These are phyloP conservation scores for Cheirogaleus major DNA, from an alignment of 2,797 vertebrate genomes.

Conservation along the genomic window DNA sequence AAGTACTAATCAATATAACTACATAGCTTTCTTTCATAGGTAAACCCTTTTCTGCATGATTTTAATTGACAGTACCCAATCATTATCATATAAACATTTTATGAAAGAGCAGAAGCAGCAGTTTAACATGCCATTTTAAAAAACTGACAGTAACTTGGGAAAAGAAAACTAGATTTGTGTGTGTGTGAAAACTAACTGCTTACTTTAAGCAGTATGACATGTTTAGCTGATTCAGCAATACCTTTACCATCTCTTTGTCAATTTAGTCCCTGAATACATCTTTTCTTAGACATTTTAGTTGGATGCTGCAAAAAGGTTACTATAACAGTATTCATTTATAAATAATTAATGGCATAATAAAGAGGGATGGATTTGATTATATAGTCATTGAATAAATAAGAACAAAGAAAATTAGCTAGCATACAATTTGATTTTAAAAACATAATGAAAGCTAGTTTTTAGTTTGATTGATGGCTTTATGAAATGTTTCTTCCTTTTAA, in stretches of 20 bases:
- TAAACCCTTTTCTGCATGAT: background rate
- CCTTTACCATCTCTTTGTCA: slow-evolving; percentile 58
- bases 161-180: slow-evolving; percentile 22
- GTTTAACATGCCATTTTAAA: background rate
- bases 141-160: slow-evolving; percentile 1
- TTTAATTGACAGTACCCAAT: slow-evolving; percentile 32
- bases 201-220: background rate
- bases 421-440: slow-evolving; percentile 66
- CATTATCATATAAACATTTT: slow-evolving; percentile 1
- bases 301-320: slow-evolving; percentile 73
- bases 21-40: background rate
- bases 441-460: background rate
- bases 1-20: background rate
- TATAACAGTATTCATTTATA: slow-evolving; percentile 68
- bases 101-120: background rate
- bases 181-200: slow-evolving; percentile 53
- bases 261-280: slow-evolving; percentile 65
- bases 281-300: slow-evolving; percentile 69
- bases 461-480: slow-evolving; percentile 43
- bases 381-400: slow-evolving; percentile 55
- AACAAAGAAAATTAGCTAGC: slow-evolving; percentile 72
- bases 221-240: slow-evolving; percentile 63
- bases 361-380: slow-evolving; percentile 57
- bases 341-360: slow-evolving; percentile 83
- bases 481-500: background rate